A percentile compares a stretch with the other conserved stretches of the same genome.
Conservation (phyloP, 2,797 vertebrate genomes). For the Notolabrus celidotus region DNA sequence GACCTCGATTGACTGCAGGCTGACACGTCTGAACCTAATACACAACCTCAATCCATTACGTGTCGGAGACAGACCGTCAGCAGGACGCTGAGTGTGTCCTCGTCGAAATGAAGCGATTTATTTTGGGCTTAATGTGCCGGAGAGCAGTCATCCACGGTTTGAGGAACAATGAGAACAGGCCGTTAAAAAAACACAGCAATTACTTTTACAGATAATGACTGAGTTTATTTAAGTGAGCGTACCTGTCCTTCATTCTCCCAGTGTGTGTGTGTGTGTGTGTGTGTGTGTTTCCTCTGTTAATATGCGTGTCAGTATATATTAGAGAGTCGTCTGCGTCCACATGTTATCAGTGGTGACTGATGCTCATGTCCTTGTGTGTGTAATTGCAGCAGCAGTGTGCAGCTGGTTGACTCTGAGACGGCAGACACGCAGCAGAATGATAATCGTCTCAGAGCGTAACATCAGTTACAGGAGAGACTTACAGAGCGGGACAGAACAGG, state of each 20-base stretch:
- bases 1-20: constrained; percentile 25
- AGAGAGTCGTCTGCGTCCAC: not conserved
- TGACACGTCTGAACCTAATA: constrained; percentile 34
- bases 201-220: constrained; percentile 54
- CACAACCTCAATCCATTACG: constrained; percentile 34
- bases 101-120: constrained; percentile 56
- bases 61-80: constrained; percentile 30
- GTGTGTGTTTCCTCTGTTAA: not conserved
- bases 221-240: constrained; percentile 17
- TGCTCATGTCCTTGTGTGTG: constrained; percentile 4
- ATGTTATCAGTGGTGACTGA: constrained; percentile 12
- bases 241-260: not conserved
- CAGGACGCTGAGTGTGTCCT: constrained; percentile 26
- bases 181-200: constrained; percentile 55
- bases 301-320: constrained; percentile 4
- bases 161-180: constrained; percentile 44
- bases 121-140: constrained; percentile 37
- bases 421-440: constrained; percentile 8
- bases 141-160: constrained; percentile 50
- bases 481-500: not conserved
- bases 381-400: constrained; percentile 6
- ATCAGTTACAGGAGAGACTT: not conserved
- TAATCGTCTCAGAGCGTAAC: not conserved
- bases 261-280: constrained; percentile 1
- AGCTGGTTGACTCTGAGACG: constrained; percentile 10